Percentiles rank a stretch among this genome's conserved stretches.
Evolutionary conservation across 1,140 invertebrate species (phyloP).

Genomic region (Neodiprion virginianus): DNA sequence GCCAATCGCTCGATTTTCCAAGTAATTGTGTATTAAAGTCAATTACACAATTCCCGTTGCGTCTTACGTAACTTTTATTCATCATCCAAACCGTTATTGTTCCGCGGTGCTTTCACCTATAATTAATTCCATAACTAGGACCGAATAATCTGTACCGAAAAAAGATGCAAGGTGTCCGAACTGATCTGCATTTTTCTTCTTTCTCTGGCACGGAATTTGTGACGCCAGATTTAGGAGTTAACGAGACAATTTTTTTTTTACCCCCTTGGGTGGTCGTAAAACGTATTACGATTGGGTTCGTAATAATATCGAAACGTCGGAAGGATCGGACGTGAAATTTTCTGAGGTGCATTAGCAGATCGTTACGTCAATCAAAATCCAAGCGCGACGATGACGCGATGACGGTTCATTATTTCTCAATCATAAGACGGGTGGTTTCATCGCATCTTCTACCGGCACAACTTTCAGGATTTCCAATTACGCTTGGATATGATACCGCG

Average conservation of each 20-base stretch:
- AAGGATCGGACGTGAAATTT: background rate
- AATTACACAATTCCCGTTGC: background rate
- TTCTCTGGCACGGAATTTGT: too few species aligned
- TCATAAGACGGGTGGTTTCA: background rate
- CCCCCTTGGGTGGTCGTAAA: background rate
- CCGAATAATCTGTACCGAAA: too few species aligned
- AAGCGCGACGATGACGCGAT: background rate
- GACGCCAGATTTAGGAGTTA: too few species aligned
- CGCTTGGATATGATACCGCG: too few species aligned
- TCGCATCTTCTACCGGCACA: background rate
- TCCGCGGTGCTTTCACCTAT: background rate
- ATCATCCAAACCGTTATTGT: background rate
- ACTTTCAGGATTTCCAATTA: too few species aligned
- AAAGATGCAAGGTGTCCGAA: too few species aligned
- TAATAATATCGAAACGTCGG: background rate
- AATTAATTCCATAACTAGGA: too few species aligned
- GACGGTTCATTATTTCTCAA: background rate
- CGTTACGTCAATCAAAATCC: too few species aligned
- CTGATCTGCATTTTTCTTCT: too few species aligned
- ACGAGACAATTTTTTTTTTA: background rate
- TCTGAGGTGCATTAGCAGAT: background rate
- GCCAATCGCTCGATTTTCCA: background rate
- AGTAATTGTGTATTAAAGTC: background rate
- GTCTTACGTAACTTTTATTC: background rate
- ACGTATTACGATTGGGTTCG: background rate